phyloP scores from a whole-genome alignment of 1,140 invertebrate genomes.

The Anthonomus grandis region DNA sequence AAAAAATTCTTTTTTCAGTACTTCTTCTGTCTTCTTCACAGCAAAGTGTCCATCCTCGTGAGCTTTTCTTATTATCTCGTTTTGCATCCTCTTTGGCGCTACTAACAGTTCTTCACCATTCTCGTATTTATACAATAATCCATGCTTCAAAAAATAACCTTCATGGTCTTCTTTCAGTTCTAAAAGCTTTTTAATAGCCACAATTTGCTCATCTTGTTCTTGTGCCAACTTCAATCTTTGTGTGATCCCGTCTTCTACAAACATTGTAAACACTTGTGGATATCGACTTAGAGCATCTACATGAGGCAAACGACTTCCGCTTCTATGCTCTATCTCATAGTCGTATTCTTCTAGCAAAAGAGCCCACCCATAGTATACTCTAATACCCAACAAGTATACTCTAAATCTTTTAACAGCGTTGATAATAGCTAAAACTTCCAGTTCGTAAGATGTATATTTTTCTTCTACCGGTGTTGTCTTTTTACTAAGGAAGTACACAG shows the following conservation, averaged over 20 bases:
- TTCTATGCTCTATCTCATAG: constrained; percentile 43
- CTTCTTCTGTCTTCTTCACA: constrained; percentile 43
- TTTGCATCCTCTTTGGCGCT: constrained; percentile 27
- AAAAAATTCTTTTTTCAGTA: constrained; percentile 45
- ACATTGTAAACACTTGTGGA: constrained; percentile 35
- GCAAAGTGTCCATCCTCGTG: constrained; percentile 35
- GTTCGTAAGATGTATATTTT: constrained; percentile 47
- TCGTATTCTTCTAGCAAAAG: constrained; percentile 43
- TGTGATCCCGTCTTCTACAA: constrained; percentile 18
- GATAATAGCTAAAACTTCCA: constrained; percentile 52
- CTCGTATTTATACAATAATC: constrained; percentile 27
- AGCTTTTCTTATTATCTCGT: constrained; percentile 28
- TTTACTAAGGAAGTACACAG: constrained; percentile 24
- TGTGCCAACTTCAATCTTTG: constrained; percentile 21
- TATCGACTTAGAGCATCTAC: constrained; percentile 49
- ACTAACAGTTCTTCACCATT: constrained; percentile 28
- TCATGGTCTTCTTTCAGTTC: constrained; percentile 26
- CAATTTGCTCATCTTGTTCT: constrained; percentile 28
- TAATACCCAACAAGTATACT: constrained; percentile 51
- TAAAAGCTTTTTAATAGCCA: constrained; percentile 30
- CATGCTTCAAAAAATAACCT: constrained; percentile 32
- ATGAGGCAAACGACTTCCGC: constrained; percentile 46
- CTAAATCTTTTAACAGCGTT: constrained; percentile 52
- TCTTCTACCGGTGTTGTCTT: constrained; percentile 26
- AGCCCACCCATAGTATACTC: constrained; percentile 50